Evolutionary conservation across 2,888 invertebrate genomes (phyloP).

Genomic region (Neoscelio sp.): DNA sequence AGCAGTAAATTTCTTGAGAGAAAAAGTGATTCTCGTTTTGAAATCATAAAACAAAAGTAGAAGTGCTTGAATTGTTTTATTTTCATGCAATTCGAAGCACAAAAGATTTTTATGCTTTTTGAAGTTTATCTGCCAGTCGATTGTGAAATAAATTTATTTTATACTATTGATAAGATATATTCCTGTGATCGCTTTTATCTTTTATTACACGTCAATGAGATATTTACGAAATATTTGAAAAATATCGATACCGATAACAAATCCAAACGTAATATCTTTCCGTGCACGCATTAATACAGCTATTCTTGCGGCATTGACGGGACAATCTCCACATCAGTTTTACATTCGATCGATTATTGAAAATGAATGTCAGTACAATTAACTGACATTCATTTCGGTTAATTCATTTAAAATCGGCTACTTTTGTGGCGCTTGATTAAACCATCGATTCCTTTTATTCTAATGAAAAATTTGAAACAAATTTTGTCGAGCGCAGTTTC

Average conservation of each 20-base stretch:
- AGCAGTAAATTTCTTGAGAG: neutral
- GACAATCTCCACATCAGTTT: constrained; percentile 17
- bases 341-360: constrained; percentile 44
- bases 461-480: constrained; percentile 35
- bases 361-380: constrained; percentile 53
- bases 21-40: neutral
- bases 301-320: constrained; percentile 19
- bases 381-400: constrained; percentile 14
- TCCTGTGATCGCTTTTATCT: no score
- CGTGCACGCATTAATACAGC: constrained; percentile 41
- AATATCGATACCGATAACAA: constrained; percentile 8
- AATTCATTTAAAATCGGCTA: constrained; percentile 27
- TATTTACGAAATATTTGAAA: constrained; percentile 7
- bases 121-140: no score
- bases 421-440: constrained; percentile 45
- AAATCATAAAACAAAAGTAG: no score
- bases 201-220: neutral
- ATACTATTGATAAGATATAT: no score
- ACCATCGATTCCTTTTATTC: constrained; percentile 39
- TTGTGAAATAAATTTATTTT: no score
- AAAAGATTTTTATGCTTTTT: no score
- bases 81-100: no score
- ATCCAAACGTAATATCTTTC: constrained; percentile 28
- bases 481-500: constrained; percentile 4
- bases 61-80: no score